Evolutionary conservation across 2,888 invertebrate species (phyloP).

Genomic region (Crioceris asparagi): DNA sequence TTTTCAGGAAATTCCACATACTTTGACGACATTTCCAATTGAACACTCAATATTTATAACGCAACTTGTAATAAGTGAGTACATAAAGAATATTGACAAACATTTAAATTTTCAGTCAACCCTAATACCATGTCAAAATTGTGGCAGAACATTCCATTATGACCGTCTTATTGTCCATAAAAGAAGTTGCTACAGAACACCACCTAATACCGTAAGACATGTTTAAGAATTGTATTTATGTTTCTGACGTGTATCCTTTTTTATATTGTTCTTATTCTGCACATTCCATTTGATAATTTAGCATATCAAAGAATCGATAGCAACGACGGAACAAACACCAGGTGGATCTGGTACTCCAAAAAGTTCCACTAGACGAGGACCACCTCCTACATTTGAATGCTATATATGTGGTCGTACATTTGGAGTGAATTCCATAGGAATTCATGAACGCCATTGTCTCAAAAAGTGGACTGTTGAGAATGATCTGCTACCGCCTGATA

Average conservation of each 20-base stretch:
- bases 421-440: conserved; percentile 49
- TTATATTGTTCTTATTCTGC: conserved; percentile 24
- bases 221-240: no score
- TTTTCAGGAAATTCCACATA: no score
- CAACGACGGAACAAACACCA: no score
- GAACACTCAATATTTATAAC: no score
- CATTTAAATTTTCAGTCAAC: conserved; percentile 35
- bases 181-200: conserved; percentile 37
- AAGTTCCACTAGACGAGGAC: conserved; percentile 7
- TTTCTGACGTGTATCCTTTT: no score
- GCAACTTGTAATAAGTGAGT: no score
- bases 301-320: conserved; percentile 22
- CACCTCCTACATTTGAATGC: conserved; percentile 40
- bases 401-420: conserved; percentile 56
- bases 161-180: conserved; percentile 54
- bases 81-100: no score
- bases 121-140: conserved; percentile 52
- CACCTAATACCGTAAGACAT: conserved; percentile 20
- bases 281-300: neutral
- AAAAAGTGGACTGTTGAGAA: conserved; percentile 52
- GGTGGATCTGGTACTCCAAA: no score
- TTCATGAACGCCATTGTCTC: conserved; percentile 58
- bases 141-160: conserved; percentile 57
- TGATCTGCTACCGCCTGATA: conserved; percentile 41
- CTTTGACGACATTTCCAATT: no score